Percentiles rank a stretch among this genome's conserved stretches.
Evolutionary conservation across 1,140 invertebrate genomes (phyloP).

Genomic region (Olivierus martensii): DNA sequence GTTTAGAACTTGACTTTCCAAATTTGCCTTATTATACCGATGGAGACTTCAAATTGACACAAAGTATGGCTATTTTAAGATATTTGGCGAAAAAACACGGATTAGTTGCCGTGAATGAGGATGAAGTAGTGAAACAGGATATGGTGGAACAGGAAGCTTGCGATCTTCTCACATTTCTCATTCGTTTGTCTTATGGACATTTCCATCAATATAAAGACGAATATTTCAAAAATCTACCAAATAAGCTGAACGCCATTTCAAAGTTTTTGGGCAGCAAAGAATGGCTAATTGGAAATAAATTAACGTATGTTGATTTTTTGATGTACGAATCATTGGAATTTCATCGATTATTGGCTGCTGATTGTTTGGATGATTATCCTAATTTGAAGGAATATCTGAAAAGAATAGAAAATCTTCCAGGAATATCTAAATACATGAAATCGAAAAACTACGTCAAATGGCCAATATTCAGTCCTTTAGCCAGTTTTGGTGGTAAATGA

Average conservation of each 20-base stretch:
- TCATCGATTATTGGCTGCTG: slow-evolving; percentile 27
- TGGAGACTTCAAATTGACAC: slow-evolving; percentile 13
- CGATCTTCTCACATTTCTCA: slow-evolving; percentile 32
- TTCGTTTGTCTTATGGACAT: slow-evolving; percentile 18
- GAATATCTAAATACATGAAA: slow-evolving; percentile 29
- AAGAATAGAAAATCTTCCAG: slow-evolving; percentile 28
- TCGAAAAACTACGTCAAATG: slow-evolving; percentile 26
- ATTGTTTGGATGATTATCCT: slow-evolving; percentile 30
- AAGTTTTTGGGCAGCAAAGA: slow-evolving; percentile 31
- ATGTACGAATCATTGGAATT: slow-evolving; percentile 37
- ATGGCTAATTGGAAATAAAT: slow-evolving; percentile 34
- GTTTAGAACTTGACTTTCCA: too few species aligned
- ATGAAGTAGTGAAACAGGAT: slow-evolving; percentile 32
- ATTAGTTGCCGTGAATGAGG: slow-evolving; percentile 27
- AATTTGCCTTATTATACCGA: not conserved
- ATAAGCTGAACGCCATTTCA: slow-evolving; percentile 28
- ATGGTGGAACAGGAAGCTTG: slow-evolving; percentile 32
- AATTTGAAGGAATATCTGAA: slow-evolving; percentile 31
- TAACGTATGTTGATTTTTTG: slow-evolving; percentile 38
- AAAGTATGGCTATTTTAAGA: slow-evolving; percentile 38
- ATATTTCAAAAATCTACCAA: slow-evolving; percentile 23
- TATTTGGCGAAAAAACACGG: slow-evolving; percentile 32
- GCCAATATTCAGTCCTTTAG: slow-evolving; percentile 29
- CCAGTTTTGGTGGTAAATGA: slow-evolving; percentile 25
- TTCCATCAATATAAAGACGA: slow-evolving; percentile 17